Evolutionary conservation across 1,140 invertebrate genomes (phyloP).

Genomic region (Catajapyx aquilonaris): DNA sequence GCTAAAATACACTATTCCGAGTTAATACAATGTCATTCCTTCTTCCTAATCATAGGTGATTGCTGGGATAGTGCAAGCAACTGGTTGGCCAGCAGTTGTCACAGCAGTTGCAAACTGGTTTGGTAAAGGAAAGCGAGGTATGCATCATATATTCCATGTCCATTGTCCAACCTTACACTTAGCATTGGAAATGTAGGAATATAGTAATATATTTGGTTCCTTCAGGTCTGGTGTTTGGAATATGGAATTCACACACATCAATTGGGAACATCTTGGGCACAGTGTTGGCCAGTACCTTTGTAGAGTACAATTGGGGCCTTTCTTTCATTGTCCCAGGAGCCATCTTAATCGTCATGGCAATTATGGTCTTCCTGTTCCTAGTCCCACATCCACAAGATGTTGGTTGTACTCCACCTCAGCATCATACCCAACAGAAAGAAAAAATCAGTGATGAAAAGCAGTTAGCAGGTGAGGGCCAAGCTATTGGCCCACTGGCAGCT

Average conservation of each 20-base stretch:
- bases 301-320: conserved; percentile 69
- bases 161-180: too few species aligned
- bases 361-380: conserved; percentile 69
- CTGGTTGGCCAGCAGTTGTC: conserved; percentile 85
- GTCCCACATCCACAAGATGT: conserved; percentile 56
- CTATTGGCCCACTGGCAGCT: too few species aligned
- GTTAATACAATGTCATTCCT: too few species aligned
- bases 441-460: too few species aligned
- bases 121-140: conserved; percentile 61
- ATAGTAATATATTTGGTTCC: too few species aligned
- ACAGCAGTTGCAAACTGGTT: conserved; percentile 90
- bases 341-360: conserved; percentile 53
- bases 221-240: conserved; percentile 73
- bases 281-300: conserved; percentile 62
- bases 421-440: too few species aligned
- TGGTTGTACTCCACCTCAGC: conserved; percentile 28
- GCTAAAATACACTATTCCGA: too few species aligned
- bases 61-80: conserved; percentile 70
- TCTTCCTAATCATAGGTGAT: conserved; percentile 43
- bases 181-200: too few species aligned
- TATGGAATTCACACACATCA: conserved; percentile 91
- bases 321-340: conserved; percentile 83
- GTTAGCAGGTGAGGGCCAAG: too few species aligned
- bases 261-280: conserved; percentile 85
- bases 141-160: conserved; percentile 11